Base-by-base conservation (phyloP, 2,113 vertebrate genomes). In the Condylura cristata region DNA sequence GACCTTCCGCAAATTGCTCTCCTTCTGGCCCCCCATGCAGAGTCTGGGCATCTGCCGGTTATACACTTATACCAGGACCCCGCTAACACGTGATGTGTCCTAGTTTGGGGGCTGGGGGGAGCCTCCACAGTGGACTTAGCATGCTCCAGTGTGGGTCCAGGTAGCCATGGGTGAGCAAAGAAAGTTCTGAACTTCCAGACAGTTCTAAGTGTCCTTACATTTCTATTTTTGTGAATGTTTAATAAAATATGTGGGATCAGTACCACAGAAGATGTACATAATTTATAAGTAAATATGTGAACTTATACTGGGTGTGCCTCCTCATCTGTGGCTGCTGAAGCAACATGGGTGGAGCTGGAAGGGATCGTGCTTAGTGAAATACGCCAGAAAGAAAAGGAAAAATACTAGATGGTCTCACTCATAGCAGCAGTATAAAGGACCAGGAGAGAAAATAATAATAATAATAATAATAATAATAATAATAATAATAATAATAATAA, bases 201-300 rank as follows among this genome's bases (percentile, higher is more conserved):
- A 8, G 20, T 75, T 51, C 65, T 61, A 13, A 3, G 2, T 9
- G 30, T 34, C 44, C n/a, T 41, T 92, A 34, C 30, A 74, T 75
- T 81, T 81, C 88, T 89, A 44, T 89, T 94, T 88, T 82, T 79
- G 70, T 53, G 2, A 81, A 24, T 66, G 30, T 87, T 95, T 66
- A 85, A 89, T 89, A 92, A 95, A 70, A 17, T 1, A 92, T 68
- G 83, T 13, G 28, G 18, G 41, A 11, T 89, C 63, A 22, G 37
- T 7, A 61, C 70, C 58, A 46, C 22, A 46, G 41, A 51, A 39
- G 10, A 37, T 0, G 3, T 89, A 37, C 46, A 85, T 70, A 89
- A 93, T 82, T 93, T 63, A 86, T 86, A 88, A 84, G 66, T 71
- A 68, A 48, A 79, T 58, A 76, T 20, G 28, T 63, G 86, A 48